Conservation (phyloP, 2,888 invertebrate species). For the Aleiodes alternator region DNA sequence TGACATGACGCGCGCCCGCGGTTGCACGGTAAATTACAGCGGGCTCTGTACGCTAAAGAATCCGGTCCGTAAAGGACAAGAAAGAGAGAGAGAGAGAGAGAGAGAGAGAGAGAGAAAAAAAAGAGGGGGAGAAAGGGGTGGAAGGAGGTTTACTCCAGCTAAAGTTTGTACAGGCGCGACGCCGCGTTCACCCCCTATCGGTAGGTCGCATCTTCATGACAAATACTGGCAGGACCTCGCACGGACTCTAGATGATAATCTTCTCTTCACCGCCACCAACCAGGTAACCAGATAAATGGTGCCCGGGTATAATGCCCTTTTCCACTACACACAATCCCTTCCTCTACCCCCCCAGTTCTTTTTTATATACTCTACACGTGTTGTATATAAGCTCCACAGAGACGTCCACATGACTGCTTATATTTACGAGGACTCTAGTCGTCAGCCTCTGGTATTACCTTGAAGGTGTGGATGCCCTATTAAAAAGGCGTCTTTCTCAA, state of each 20-base stretch:
- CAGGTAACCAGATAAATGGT: constrained; percentile 70
- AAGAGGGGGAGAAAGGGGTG: too few species aligned
- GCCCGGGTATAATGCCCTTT: constrained; percentile 67
- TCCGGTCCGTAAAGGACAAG: constrained; percentile 57
- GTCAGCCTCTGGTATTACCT: constrained; percentile 13
- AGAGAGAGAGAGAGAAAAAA: too few species aligned
- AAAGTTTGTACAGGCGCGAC: constrained; percentile 26
- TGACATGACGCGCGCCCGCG: constrained; percentile 55
- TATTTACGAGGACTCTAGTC: constrained; percentile 24
- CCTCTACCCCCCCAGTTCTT: not conserved
- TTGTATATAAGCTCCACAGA: constrained; percentile 25
- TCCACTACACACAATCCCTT: constrained; percentile 20
- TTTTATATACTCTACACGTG: constrained; percentile 35
- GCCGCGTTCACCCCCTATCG: constrained; percentile 36
- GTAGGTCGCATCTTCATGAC: constrained; percentile 67
- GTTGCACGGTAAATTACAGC: constrained; percentile 66
- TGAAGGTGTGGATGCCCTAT: too few species aligned
- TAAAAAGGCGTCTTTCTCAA: too few species aligned
- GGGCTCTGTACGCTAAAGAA: constrained; percentile 68
- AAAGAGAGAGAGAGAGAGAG: too few species aligned
- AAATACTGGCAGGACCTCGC: constrained; percentile 74
- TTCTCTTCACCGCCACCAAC: constrained; percentile 60
- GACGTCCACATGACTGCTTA: constrained; percentile 19
- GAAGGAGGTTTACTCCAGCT: constrained; percentile 50
- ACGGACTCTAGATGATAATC: constrained; percentile 70